phyloP scores from a whole-genome alignment of 2,797 vertebrate species.

The Macrochelys suwanniensis region DNA sequence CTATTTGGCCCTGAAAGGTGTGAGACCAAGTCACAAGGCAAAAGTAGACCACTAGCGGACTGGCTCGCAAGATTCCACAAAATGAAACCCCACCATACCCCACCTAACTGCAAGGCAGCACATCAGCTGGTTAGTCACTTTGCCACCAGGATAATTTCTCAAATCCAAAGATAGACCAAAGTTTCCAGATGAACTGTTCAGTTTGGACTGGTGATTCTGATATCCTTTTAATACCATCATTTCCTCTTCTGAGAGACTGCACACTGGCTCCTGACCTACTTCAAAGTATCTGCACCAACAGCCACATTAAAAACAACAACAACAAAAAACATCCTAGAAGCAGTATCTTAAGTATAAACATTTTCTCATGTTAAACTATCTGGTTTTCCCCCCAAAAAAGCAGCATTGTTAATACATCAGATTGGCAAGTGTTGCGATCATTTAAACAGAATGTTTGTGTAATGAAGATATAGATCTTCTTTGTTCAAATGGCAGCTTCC shows the following conservation, averaged over 20 bases:
- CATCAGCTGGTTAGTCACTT: neutral
- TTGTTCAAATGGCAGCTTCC: neutral
- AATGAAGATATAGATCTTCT: neutral
- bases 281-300: neutral
- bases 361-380: neutral
- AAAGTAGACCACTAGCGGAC: too few species aligned
- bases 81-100: too few species aligned
- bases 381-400: neutral
- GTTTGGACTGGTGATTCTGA: neutral
- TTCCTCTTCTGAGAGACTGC: neutral
- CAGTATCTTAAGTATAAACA: accelerated
- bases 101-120: too few species aligned
- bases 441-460: neutral
- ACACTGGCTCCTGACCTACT: neutral
- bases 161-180: neutral
- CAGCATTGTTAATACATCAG: neutral
- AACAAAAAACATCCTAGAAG: neutral
- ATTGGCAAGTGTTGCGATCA: too few species aligned
- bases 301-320: neutral
- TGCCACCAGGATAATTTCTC: neutral
- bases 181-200: neutral
- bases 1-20: too few species aligned
- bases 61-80: too few species aligned
- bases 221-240: neutral
- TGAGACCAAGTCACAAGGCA: too few species aligned